A percentile compares a stretch with the other conserved stretches of the same genome.
Conservation (phyloP, 2,797 vertebrate genomes). For the Phalloptychus januarius region DNA sequence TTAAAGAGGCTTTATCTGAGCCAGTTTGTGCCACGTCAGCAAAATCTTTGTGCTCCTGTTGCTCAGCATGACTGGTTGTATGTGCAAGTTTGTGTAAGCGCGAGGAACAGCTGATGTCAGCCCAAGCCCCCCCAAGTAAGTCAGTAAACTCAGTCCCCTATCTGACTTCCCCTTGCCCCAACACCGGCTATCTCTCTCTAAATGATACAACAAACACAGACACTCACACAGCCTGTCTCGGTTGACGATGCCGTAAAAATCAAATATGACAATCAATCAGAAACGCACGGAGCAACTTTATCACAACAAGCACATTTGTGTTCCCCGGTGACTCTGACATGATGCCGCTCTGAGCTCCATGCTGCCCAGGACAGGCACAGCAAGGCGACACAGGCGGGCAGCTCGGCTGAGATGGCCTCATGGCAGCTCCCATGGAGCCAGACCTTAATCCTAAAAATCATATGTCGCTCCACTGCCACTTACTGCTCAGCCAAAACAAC, state of each 20-base stretch:
- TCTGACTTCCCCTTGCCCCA: conserved; percentile 26
- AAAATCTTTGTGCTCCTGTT: conserved; percentile 60
- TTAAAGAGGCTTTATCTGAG: conserved; percentile 54
- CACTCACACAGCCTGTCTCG: neutral
- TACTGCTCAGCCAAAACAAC: conserved; percentile 32
- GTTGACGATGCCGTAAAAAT: neutral
- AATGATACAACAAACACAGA: conserved; percentile 15
- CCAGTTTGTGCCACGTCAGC: conserved; percentile 62
- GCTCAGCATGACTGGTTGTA: conserved; percentile 39
- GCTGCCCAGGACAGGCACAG: conserved; percentile 4
- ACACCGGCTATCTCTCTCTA: conserved; percentile 31
- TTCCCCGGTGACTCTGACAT: neutral
- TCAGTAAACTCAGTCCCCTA: conserved; percentile 42
- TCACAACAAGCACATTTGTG: neutral
- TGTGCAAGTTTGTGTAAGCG: conserved; percentile 15
- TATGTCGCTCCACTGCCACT: conserved; percentile 47
- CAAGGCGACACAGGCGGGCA: conserved; percentile 54
- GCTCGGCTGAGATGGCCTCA: conserved; percentile 60
- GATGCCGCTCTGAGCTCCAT: conserved; percentile 1
- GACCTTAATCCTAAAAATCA: conserved; percentile 75
- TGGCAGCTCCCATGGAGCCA: conserved; percentile 63
- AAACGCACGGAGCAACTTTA: neutral
- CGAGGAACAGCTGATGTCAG: conserved; percentile 34
- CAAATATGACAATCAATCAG: conserved; percentile 10
- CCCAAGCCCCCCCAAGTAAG: conserved; percentile 54